Percentiles rank a stretch among this genome's conserved stretches.
Evolutionary conservation across 2,113 vertebrate species (phyloP).

Genomic region (Nibea coibor): DNA sequence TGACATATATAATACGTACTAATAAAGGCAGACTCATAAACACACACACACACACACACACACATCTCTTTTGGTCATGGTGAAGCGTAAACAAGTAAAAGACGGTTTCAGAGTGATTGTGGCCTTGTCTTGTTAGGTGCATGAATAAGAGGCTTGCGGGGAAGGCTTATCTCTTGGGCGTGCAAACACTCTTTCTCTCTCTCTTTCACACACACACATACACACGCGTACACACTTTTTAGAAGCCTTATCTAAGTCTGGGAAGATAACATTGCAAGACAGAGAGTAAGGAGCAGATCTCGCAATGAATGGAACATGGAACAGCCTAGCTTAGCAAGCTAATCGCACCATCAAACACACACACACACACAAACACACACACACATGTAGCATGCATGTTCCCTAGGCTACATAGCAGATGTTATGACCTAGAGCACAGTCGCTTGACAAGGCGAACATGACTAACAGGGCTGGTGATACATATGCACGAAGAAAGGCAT

Average conservation of each 20-base stretch:
- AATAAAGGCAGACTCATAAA: constrained; percentile 32
- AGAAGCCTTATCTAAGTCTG: constrained; percentile 56
- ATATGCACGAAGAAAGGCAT: constrained; percentile 9
- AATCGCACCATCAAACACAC: not conserved
- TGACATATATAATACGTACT: not conserved
- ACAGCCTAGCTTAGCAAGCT: constrained; percentile 6
- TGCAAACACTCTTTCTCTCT: not conserved
- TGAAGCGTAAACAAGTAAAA: constrained; percentile 60
- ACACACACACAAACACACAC: constrained; percentile 24
- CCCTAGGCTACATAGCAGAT: constrained; percentile 50
- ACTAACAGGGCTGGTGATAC: not conserved
- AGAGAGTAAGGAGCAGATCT: constrained; percentile 51
- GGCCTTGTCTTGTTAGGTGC: constrained; percentile 66
- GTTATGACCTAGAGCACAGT: constrained; percentile 38
- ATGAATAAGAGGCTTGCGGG: constrained; percentile 67
- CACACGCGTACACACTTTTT: constrained; percentile 32
- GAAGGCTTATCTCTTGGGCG: constrained; percentile 71
- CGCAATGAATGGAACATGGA: constrained; percentile 60
- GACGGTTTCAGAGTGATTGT: constrained; percentile 48
- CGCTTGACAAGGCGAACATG: constrained; percentile 16
- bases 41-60: not conserved
- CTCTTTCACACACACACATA: not conserved
- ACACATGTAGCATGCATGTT: not conserved
- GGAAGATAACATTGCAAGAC: constrained; percentile 59
- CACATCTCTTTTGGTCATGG: constrained; percentile 37